A percentile compares a stretch with the other conserved stretches of the same genome.
Conservation (phyloP, 2,888 invertebrate species). For the Ommatoiulus sabulosus region DNA sequence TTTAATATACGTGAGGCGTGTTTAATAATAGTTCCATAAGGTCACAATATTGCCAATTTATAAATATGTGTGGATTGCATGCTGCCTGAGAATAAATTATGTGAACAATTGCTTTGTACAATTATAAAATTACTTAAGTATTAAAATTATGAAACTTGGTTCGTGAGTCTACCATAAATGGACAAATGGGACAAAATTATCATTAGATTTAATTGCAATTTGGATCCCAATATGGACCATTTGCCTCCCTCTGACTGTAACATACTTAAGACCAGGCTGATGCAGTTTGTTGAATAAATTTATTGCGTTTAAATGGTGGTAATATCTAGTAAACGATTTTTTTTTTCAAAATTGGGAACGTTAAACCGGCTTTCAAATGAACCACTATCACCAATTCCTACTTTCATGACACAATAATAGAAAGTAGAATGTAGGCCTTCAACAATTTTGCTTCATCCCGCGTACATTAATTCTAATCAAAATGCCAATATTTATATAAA, state of each 20-base stretch:
- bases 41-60: no score
- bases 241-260: neutral
- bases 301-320: neutral
- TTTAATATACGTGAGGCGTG: no score
- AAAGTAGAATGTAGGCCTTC: neutral
- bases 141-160: neutral
- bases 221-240: neutral
- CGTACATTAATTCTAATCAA: neutral
- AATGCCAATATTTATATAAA: neutral
- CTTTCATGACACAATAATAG: conserved; percentile 17
- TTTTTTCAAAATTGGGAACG: neutral
- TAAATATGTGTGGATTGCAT: no score
- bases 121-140: no score
- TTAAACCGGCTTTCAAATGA: conserved; percentile 41
- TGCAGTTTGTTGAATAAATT: neutral
- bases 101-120: neutral
- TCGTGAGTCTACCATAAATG: conserved; percentile 1
- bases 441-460: neutral
- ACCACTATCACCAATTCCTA: conserved; percentile 38
- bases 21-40: no score
- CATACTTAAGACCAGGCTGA: neutral
- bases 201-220: neutral
- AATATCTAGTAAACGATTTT: neutral
- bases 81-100: neutral
- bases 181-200: neutral